Evolutionary conservation across 2,113 vertebrate genomes (phyloP).

Genomic region (Dermatemys mawii): DNA sequence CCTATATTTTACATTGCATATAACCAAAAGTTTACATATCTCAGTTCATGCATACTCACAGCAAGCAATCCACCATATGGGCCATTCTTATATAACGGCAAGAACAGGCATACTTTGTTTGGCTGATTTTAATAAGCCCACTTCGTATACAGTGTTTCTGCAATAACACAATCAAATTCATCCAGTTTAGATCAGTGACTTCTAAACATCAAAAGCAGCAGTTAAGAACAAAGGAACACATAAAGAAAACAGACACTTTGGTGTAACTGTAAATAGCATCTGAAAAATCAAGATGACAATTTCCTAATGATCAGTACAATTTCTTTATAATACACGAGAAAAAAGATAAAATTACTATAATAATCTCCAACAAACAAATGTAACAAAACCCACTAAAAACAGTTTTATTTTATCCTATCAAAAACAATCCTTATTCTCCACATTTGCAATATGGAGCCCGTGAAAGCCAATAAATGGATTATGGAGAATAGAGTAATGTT

Average conservation of each 20-base stretch:
- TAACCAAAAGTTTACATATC: background rate
- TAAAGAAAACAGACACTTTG: background rate
- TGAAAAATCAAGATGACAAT: background rate
- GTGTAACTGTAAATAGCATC: background rate
- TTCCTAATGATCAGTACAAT: background rate
- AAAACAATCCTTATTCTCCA: background rate
- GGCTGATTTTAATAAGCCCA: slow-evolving; percentile 84
- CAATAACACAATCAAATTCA: slow-evolving; percentile 44
- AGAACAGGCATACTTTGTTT: slow-evolving; percentile 75
- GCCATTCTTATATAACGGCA: slow-evolving; percentile 77
- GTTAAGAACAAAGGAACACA: background rate
- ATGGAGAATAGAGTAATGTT: background rate
- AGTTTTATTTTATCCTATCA: background rate
- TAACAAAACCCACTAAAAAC: background rate
- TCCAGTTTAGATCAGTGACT: background rate
- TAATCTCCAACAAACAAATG: background rate
- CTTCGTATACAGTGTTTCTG: slow-evolving; percentile 81
- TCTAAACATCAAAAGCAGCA: background rate
- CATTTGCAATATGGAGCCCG: background rate
- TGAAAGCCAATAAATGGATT: background rate
- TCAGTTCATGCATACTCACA: slow-evolving; percentile 72
- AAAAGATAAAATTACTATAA: background rate
- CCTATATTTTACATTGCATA: background rate
- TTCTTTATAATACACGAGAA: background rate
- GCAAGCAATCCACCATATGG: slow-evolving; percentile 46